phyloP scores from a whole-genome alignment of 1,140 invertebrate genomes.

The Drepana arcuata region DNA sequence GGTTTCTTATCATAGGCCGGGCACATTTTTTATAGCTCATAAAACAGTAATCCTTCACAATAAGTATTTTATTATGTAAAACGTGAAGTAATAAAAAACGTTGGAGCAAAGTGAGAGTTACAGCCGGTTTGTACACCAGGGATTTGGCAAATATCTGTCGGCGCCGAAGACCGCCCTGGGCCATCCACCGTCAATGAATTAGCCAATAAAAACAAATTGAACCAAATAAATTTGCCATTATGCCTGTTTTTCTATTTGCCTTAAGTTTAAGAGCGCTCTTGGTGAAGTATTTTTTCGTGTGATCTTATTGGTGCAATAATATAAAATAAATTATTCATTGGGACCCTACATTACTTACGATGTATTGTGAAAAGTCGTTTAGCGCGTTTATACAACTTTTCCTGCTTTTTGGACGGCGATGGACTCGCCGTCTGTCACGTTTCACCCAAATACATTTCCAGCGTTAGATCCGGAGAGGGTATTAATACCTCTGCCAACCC shows the following conservation, averaged over 20 bases:
- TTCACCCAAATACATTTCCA: no score
- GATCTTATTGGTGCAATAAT: no score
- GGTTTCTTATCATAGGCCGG: constrained; percentile 6
- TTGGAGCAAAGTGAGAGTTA: constrained; percentile 27
- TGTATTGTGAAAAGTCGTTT: no score
- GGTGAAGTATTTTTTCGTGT: constrained; percentile 24
- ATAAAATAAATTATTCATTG: no score
- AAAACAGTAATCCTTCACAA: constrained; percentile 34
- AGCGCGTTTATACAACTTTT: no score
- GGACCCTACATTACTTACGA: no score
- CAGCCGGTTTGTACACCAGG: constrained; percentile 24
- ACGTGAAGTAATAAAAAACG: constrained; percentile 40
- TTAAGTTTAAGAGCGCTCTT: constrained; percentile 18
- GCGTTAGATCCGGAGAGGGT: no score
- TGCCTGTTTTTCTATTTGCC: constrained; percentile 43
- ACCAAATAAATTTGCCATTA: constrained; percentile 58
- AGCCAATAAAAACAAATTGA: constrained; percentile 65
- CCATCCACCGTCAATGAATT: constrained; percentile 57
- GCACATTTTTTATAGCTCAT: constrained; percentile 26
- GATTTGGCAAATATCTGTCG: constrained; percentile 40
- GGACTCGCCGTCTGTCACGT: no score
- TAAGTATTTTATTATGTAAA: constrained; percentile 52
- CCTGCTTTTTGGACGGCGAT: no score
- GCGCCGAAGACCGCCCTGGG: constrained; percentile 12
- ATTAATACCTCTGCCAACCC: no score